These are phyloP conservation scores for Macrophya annulata DNA, from an alignment of 2,888 invertebrate species.

Conservation along the genomic window DNA sequence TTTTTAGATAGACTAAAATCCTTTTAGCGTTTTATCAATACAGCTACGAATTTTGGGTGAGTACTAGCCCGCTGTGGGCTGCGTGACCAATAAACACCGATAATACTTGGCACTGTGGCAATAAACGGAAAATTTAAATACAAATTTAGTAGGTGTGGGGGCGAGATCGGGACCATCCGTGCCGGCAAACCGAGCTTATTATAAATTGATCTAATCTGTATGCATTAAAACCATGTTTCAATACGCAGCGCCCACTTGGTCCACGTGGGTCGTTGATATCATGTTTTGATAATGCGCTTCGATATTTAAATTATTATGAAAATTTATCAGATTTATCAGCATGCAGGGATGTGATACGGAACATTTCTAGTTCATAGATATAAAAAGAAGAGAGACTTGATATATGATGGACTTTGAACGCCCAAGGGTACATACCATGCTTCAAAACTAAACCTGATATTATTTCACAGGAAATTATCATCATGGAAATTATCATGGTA, in stretches of 20 bases:
- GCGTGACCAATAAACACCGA: conserved; percentile 74
- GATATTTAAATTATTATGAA: conserved; percentile 75
- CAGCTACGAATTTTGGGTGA: conserved; percentile 55
- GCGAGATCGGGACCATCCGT: conserved; percentile 60
- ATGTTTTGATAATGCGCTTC: conserved; percentile 76
- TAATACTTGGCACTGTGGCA: conserved; percentile 74
- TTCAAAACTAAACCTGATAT: conserved; percentile 2
- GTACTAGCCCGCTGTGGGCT: conserved; percentile 52
- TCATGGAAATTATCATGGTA: not conserved
- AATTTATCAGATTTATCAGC: conserved; percentile 68
- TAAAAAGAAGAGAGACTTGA: not conserved
- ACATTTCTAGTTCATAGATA: conserved; percentile 30
- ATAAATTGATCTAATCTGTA: conserved; percentile 78
- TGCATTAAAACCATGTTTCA: conserved; percentile 76
- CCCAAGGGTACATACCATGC: not conserved
- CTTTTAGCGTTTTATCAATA: conserved; percentile 67
- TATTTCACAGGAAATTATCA: conserved; percentile 19
- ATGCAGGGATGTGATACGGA: not conserved
- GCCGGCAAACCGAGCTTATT: conserved; percentile 75
- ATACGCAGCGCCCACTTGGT: conserved; percentile 63
- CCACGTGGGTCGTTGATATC: conserved; percentile 73
- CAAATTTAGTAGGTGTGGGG: conserved; percentile 63
- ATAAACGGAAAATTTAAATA: conserved; percentile 76
- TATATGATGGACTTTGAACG: conserved; percentile 3
- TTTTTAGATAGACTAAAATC: conserved; percentile 56